Evolutionary conservation across 1,140 invertebrate species (phyloP).

Genomic region (Drosophila pallidifrons): DNA sequence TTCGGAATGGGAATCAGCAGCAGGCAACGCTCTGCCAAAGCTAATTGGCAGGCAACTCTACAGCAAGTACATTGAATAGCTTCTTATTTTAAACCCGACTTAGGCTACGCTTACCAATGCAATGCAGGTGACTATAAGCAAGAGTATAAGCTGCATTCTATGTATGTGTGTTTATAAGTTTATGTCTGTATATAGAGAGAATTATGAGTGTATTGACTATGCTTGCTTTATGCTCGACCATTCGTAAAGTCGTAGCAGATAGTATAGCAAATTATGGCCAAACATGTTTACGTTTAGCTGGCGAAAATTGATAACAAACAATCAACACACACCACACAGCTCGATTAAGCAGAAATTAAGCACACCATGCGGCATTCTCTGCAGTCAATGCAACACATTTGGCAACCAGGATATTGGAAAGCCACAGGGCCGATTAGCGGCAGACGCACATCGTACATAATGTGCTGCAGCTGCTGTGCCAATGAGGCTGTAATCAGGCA

Average conservation of each 20-base stretch:
- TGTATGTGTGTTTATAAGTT: neutral
- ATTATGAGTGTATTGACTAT: neutral
- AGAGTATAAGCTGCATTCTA: neutral
- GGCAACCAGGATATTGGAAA: neutral
- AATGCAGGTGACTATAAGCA: neutral
- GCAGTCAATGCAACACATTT: neutral
- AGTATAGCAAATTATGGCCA: slow-evolving; percentile 13
- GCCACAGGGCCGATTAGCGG: slow-evolving; percentile 1
- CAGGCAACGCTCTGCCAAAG: neutral
- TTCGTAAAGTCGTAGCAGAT: neutral
- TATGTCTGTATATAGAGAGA: neutral
- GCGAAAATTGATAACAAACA: slow-evolving; percentile 20
- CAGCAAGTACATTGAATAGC: neutral
- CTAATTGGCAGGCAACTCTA: neutral
- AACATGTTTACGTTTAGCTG: slow-evolving; percentile 1
- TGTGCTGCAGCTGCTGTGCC: neutral
- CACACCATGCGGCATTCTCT: neutral
- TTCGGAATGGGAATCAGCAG: no score
- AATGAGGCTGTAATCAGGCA: neutral
- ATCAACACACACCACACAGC: neutral
- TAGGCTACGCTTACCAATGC: neutral
- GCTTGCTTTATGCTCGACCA: slow-evolving; percentile 6
- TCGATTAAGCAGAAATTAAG: neutral
- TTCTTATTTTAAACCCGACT: neutral
- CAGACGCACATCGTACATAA: neutral